These are phyloP conservation scores for Cataglyphis albicans DNA, from an alignment of 2,888 invertebrate genomes.

Conservation along the genomic window DNA sequence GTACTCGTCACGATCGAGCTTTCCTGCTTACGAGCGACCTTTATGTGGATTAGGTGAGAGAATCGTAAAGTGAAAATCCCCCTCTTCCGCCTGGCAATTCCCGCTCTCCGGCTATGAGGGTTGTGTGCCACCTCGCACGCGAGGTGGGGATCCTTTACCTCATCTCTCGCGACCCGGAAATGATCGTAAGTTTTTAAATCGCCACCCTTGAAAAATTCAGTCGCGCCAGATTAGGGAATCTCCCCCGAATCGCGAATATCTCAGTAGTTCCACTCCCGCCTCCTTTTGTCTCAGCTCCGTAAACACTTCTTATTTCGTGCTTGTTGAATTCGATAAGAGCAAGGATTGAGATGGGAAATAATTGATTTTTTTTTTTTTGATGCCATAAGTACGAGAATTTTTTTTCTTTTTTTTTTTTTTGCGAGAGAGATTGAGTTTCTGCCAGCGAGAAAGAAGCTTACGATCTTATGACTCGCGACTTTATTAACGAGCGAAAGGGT, in stretches of 20 bases:
- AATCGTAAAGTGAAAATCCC: conserved; percentile 75
- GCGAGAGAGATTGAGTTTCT: conserved; percentile 1
- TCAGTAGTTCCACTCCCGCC: not conserved
- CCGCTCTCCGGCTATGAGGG: not conserved
- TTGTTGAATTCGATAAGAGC: not conserved
- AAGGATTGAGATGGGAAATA: not conserved
- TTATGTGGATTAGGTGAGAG: conserved; percentile 76
- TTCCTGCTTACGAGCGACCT: conserved; percentile 73
- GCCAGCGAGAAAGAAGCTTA: not conserved
- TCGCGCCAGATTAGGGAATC: conserved; percentile 54
- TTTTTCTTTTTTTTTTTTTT: not conserved
- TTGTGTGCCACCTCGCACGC: conserved; percentile 10
- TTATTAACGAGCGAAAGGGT: conserved; percentile 29
- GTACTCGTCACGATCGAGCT: conserved; percentile 67
- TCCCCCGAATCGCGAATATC: conserved; percentile 3
- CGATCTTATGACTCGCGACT: conserved; percentile 12
- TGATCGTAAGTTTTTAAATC: conserved; percentile 59
- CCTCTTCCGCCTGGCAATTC: conserved; percentile 33
- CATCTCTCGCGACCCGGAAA: conserved; percentile 13
- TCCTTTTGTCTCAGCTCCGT: not conserved
- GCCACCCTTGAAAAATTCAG: conserved; percentile 68
- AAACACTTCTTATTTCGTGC: not conserved
- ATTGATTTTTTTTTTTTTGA: not conserved
- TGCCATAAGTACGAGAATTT: not conserved
- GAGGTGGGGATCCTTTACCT: not conserved